phyloP scores from a whole-genome alignment of 1,140 invertebrate genomes.

The Monomorium pharaonis region DNA sequence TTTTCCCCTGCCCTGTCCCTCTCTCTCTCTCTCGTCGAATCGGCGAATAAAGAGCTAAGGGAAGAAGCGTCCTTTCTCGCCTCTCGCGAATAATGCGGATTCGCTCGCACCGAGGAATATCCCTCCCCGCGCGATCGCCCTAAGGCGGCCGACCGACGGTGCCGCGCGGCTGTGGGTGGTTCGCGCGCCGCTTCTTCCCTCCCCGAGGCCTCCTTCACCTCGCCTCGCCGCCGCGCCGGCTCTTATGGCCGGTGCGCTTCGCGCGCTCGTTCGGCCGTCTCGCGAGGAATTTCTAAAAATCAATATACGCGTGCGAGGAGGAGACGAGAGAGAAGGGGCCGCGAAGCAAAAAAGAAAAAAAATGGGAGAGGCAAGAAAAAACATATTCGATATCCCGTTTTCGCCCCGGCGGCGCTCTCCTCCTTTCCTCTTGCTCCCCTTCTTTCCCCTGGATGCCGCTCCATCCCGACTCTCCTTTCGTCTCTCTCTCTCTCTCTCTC shows the following conservation, averaged over 20 bases:
- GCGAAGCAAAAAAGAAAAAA: constrained; percentile 39
- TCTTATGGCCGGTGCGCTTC: constrained; percentile 56
- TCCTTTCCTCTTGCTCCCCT: background rate
- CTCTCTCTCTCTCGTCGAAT: background rate
- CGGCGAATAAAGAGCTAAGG: background rate
- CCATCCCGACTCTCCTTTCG: constrained; percentile 39
- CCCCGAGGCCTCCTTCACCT: constrained; percentile 37
- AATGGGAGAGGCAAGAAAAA: constrained; percentile 57
- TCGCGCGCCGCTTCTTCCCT: constrained; percentile 65
- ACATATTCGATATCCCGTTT: constrained; percentile 71
- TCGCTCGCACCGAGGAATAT: constrained; percentile 25
- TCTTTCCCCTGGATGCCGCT: constrained; percentile 3
- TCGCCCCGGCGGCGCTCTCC: constrained; percentile 48
- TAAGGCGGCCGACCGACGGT: background rate
- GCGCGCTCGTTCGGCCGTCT: constrained; percentile 65
- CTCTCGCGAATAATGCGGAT: constrained; percentile 12
- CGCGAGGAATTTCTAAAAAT: constrained; percentile 82
- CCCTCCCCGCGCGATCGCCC: constrained; percentile 15
- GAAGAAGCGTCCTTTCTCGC: background rate
- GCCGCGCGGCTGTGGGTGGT: constrained; percentile 44
- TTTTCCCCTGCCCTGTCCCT: too few species aligned
- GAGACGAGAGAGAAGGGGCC: constrained; percentile 60
- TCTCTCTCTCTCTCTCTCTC: constrained; percentile 10
- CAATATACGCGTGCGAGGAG: constrained; percentile 77
- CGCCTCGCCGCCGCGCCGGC: constrained; percentile 39